These are phyloP conservation scores for Leucoraja ocellata DNA, from an alignment of 2,797 vertebrate species.

Conservation along the genomic window DNA sequence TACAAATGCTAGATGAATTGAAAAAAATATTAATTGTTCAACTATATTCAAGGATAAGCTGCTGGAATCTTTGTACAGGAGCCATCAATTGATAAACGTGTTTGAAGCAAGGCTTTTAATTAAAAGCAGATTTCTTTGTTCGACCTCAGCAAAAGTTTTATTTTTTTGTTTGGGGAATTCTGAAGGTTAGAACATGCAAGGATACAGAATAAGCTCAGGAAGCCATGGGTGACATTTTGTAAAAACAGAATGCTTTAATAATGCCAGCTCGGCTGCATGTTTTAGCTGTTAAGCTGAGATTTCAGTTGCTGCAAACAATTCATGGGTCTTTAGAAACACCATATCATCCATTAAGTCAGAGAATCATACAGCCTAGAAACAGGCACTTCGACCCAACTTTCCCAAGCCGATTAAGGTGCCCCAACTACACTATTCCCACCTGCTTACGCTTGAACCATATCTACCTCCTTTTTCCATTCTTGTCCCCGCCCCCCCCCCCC, in stretches of 20 bases:
- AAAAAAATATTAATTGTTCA: background rate
- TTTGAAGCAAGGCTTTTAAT: background rate
- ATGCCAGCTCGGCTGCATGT: background rate
- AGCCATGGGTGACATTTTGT: background rate
- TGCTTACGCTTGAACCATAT: too few species aligned
- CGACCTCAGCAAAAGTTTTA: background rate
- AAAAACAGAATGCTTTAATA: background rate
- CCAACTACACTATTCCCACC: too few species aligned
- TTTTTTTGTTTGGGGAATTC: background rate
- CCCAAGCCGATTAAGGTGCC: too few species aligned
- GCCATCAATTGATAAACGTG: slow-evolving; percentile 5
- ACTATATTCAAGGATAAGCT: background rate
- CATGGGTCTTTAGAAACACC: background rate
- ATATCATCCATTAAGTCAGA: too few species aligned
- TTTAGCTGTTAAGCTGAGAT: background rate
- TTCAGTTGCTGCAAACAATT: background rate
- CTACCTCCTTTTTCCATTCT: too few species aligned
- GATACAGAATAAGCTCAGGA: background rate
- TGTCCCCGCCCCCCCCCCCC: too few species aligned
- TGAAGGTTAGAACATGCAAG: background rate
- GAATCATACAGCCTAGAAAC: too few species aligned
- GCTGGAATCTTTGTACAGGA: background rate
- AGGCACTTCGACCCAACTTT: too few species aligned
- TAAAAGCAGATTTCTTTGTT: background rate
- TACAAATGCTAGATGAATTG: background rate